Conservation (phyloP, 1,140 invertebrate genomes). For the Maniola jurtina region DNA sequence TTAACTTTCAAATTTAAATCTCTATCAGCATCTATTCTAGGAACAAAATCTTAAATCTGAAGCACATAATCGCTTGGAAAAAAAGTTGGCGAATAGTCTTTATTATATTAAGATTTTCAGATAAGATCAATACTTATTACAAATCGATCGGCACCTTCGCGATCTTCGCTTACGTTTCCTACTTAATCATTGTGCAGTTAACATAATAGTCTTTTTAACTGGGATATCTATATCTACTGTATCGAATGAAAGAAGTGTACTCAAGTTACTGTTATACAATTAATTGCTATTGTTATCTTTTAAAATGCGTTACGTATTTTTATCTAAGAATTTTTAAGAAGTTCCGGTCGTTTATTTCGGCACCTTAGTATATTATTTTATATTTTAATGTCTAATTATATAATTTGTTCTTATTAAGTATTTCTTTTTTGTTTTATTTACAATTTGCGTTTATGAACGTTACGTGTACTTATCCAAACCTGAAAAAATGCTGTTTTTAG, state of each 20-base stretch:
- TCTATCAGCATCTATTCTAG: background rate
- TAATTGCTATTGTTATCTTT: conserved; percentile 10
- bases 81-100: background rate
- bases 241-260: conserved; percentile 3
- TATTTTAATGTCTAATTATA: background rate
- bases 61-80: background rate
- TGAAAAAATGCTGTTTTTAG: no score
- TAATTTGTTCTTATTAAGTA: background rate
- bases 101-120: conserved; percentile 4
- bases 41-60: background rate
- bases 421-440: background rate
- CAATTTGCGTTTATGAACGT: background rate
- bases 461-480: no score
- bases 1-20: conserved; percentile 5
- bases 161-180: conserved; percentile 4
- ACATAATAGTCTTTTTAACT: conserved; percentile 1
- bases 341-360: background rate
- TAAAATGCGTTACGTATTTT: conserved; percentile 8
- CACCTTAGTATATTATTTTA: no score
- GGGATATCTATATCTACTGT: conserved; percentile 9
- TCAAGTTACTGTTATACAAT: conserved; percentile 14
- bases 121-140: conserved; percentile 5
- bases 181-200: conserved; percentile 9
- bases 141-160: conserved; percentile 7
- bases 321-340: background rate